phyloP scores from a whole-genome alignment of 2,113 vertebrate species.

The Rhagologus leucostigma region DNA sequence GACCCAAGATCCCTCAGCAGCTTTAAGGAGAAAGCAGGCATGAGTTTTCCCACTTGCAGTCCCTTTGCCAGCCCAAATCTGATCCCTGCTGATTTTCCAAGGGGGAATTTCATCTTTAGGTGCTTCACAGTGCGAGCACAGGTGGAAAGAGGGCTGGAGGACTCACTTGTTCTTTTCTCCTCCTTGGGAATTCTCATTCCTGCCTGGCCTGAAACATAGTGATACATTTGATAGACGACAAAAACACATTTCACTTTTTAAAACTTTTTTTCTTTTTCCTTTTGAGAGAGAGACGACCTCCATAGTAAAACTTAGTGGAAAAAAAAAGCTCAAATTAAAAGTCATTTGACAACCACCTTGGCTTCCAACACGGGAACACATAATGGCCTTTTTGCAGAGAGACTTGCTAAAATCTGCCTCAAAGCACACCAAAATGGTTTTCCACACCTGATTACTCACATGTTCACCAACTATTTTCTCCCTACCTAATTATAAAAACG shows the following conservation, averaged over 20 bases:
- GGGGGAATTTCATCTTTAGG: neutral
- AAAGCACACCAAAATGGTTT: neutral
- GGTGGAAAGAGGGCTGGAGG: neutral
- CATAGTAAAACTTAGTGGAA: neutral
- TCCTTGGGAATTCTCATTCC: neutral
- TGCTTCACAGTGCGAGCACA: neutral
- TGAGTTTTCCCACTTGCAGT: neutral
- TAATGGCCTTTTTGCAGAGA: neutral
- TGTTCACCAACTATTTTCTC: neutral
- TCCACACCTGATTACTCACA: neutral
- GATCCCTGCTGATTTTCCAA: neutral
- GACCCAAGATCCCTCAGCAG: neutral
- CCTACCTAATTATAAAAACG: neutral
- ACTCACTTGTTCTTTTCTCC: neutral
- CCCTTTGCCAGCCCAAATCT: neutral
- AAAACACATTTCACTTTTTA: conserved; percentile 6
- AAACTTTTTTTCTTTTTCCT: neutral
- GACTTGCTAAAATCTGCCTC: neutral
- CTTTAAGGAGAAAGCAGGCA: neutral
- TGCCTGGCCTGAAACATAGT: neutral
- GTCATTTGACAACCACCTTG: neutral
- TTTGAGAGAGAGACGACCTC: neutral
- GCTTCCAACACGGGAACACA: neutral
- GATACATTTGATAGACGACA: neutral
- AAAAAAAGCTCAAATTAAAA: neutral